A percentile compares a stretch with the other conserved stretches of the same genome.
Conservation (phyloP, 2,797 vertebrate species). For the Jordanella pulchra region DNA sequence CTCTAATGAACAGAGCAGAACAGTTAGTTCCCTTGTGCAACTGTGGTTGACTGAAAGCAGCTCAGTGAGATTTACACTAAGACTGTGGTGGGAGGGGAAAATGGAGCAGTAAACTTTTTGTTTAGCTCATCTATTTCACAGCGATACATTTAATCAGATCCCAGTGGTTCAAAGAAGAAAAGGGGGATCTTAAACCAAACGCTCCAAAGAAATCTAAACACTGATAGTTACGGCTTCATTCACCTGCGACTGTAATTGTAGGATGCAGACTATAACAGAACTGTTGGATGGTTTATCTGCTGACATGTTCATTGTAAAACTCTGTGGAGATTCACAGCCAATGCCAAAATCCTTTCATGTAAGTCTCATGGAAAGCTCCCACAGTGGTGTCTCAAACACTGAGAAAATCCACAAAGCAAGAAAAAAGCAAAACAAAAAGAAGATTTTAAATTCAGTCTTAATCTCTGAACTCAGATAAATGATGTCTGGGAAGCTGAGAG, state of each 20-base stretch:
- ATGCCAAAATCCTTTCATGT: slow-evolving; percentile 18
- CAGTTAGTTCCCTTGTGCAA: slow-evolving; percentile 24
- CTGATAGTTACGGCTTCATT: background rate
- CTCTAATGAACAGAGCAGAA: slow-evolving; percentile 42
- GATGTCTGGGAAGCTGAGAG: slow-evolving; percentile 51
- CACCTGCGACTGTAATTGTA: background rate
- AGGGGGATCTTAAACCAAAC: slow-evolving; percentile 9
- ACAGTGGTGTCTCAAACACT: slow-evolving; percentile 16
- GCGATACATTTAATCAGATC: slow-evolving; percentile 44
- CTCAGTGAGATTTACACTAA: slow-evolving; percentile 46
- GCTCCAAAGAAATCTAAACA: background rate
- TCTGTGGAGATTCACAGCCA: slow-evolving; percentile 19
- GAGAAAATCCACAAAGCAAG: slow-evolving; percentile 18
- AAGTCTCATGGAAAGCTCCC: slow-evolving; percentile 16
- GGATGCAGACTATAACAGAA: background rate
- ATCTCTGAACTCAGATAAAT: slow-evolving; percentile 51
- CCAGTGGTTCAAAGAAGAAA: slow-evolving; percentile 7
- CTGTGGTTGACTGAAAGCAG: slow-evolving; percentile 52
- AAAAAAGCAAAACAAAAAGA: slow-evolving; percentile 20
- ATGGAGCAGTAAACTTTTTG: slow-evolving; percentile 45
- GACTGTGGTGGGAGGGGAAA: slow-evolving; percentile 17
- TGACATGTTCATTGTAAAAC: background rate
- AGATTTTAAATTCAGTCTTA: slow-evolving; percentile 23
- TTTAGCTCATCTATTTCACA: slow-evolving; percentile 43
- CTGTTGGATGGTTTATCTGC: slow-evolving; percentile 1